Conservation (phyloP, 2,113 vertebrate genomes). For the Pedetes capensis region DNA sequence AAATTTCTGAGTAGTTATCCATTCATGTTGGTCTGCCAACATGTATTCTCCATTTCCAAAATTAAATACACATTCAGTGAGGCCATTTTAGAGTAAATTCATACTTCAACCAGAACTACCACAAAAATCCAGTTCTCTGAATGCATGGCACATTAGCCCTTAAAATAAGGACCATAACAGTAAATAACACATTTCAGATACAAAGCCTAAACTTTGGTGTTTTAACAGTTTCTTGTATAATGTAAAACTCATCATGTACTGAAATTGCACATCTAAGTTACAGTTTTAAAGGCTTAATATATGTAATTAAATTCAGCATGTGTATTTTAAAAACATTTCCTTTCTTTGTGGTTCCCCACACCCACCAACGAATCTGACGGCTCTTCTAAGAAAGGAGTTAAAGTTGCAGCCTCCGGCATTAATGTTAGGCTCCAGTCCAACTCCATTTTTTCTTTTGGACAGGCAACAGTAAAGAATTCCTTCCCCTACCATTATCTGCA, state of each 20-base stretch:
- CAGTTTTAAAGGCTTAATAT: constrained; percentile 57
- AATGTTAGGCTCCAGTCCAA: constrained; percentile 92
- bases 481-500: constrained; percentile 98
- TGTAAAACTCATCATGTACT: constrained; percentile 15
- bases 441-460: constrained; percentile 89
- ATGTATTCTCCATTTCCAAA: constrained; percentile 11
- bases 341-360: constrained; percentile 61
- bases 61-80: neutral
- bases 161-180: neutral
- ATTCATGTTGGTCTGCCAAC: neutral
- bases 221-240: constrained; percentile 1
- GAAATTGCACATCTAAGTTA: constrained; percentile 59
- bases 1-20: neutral
- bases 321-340: constrained; percentile 6
- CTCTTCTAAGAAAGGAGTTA: constrained; percentile 97
- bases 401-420: constrained; percentile 99
- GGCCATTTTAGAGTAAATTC: constrained; percentile 48
- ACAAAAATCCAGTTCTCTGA: constrained; percentile 15
- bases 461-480: constrained; percentile 97
- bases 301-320: constrained; percentile 65
- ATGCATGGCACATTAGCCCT: neutral
- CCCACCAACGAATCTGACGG: constrained; percentile 96
- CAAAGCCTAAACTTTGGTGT: constrained; percentile 1
- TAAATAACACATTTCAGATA: constrained; percentile 45
- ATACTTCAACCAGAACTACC: neutral